Evolutionary conservation across 2,797 vertebrate genomes (phyloP).

Genomic region (Brachyrhaphis roseni): DNA sequence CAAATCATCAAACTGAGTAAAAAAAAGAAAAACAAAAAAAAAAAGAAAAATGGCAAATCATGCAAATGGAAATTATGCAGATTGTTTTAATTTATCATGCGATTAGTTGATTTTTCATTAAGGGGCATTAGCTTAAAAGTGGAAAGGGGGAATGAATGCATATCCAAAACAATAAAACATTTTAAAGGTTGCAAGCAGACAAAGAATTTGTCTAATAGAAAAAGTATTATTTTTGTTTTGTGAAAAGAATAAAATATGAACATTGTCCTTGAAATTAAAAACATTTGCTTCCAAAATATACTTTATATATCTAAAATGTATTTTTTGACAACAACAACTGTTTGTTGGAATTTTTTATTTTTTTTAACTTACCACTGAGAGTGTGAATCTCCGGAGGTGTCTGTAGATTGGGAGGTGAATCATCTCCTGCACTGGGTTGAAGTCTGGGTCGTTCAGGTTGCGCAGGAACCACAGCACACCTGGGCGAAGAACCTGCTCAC

Average conservation of each 20-base stretch:
- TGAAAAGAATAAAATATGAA: neutral
- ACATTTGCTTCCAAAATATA: neutral
- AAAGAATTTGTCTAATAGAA: neutral
- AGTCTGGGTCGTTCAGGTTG: conserved; percentile 97
- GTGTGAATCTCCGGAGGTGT: conserved; percentile 94
- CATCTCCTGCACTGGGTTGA: conserved; percentile 98
- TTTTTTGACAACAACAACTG: neutral
- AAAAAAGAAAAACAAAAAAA: too few relatives aligned
- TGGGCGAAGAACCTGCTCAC: conserved; percentile 89
- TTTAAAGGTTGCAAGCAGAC: neutral
- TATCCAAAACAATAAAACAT: neutral
- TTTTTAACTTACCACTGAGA: conserved; percentile 89
- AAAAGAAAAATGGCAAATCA: too few relatives aligned
- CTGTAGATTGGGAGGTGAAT: conserved; percentile 96
- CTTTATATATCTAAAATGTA: neutral
- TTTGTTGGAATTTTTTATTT: neutral
- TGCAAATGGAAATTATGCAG: too few relatives aligned
- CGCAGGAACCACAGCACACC: conserved; percentile 97
- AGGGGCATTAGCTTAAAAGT: neutral
- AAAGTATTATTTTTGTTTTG: neutral
- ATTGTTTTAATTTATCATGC: too few relatives aligned
- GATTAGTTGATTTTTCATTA: neutral
- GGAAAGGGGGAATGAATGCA: neutral
- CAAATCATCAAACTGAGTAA: too few relatives aligned
- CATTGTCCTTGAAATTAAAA: neutral